phyloP scores from a whole-genome alignment of 2,113 vertebrate species.

The Naja naja region DNA sequence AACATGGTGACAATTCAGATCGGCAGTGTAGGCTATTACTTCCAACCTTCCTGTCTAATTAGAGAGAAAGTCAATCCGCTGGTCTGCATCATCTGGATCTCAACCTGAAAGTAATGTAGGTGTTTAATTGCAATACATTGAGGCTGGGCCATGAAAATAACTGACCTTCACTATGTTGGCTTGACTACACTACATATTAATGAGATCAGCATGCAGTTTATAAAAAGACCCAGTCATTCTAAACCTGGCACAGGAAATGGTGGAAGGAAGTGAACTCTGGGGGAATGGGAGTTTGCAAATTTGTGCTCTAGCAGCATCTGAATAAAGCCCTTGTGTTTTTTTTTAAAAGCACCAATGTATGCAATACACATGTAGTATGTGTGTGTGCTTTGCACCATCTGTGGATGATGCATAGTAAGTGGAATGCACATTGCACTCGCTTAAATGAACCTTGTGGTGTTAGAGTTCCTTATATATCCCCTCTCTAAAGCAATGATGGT shows the following conservation, averaged over 20 bases:
- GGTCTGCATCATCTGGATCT: not conserved
- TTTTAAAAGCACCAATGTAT: conserved; percentile 19
- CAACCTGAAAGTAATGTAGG: not conserved
- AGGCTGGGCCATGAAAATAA: conserved; percentile 1
- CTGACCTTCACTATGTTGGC: not conserved
- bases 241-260: conserved; percentile 53
- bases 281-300: conserved; percentile 34
- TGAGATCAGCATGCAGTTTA: not conserved
- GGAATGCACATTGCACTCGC: not conserved
- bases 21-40: not conserved
- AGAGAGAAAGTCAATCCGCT: not conserved
- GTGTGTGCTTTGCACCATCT: conserved; percentile 16
- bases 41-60: not conserved
- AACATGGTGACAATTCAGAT: not conserved
- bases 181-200: not conserved
- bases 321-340: conserved; percentile 11
- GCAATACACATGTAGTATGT: not conserved
- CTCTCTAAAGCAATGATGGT: not conserved
- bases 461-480: not conserved
- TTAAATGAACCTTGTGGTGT: not conserved
- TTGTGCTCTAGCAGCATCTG: conserved; percentile 10
- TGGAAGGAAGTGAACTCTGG: conserved; percentile 53
- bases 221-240: conserved; percentile 23
- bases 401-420: not conserved
- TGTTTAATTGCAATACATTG: not conserved